These are phyloP conservation scores for Halichondria panicea DNA, from an alignment of 37 sponge, comb jelly and placozoan genomes.

Conservation along the genomic window DNA sequence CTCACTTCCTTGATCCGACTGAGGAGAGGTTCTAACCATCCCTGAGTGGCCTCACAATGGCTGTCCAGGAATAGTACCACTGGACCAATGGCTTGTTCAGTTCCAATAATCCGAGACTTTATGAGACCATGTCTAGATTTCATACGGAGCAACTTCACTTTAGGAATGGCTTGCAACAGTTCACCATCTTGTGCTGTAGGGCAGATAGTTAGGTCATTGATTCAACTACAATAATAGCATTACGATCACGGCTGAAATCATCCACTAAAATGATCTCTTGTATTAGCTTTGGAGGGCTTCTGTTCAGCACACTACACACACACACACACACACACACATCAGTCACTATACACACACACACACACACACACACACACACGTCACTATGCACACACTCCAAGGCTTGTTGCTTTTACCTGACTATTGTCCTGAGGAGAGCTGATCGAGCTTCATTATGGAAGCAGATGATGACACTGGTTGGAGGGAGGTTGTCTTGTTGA, in stretches of 20 bases:
- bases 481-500: conserved; percentile 27
- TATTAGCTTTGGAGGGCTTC: conserved; percentile 73
- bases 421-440: conserved; percentile 75
- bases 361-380: background rate
- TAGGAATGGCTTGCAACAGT: conserved; percentile 60
- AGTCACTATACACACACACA: too few relatives aligned
- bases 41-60: conserved; percentile 81
- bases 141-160: conserved; percentile 64
- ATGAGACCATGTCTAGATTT: conserved; percentile 75
- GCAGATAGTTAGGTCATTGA: background rate
- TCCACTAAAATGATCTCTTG: conserved; percentile 81
- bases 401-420: too few relatives aligned
- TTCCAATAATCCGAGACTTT: conserved; percentile 73
- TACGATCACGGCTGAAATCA: conserved; percentile 82
- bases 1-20: conserved; percentile 62
- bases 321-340: too few relatives aligned
- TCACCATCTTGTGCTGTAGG: conserved; percentile 53
- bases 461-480: conserved; percentile 64
- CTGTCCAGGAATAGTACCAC: conserved; percentile 91
- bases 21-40: conserved; percentile 84
- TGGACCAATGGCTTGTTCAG: conserved; percentile 52
- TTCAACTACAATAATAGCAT: background rate
- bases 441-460: conserved; percentile 85
- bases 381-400: too few relatives aligned
- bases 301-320: conserved; percentile 73